Percentiles rank a stretch among this genome's conserved stretches.
phyloP scores from a whole-genome alignment of 2,113 vertebrate species.

The Phasianus colchicus region DNA sequence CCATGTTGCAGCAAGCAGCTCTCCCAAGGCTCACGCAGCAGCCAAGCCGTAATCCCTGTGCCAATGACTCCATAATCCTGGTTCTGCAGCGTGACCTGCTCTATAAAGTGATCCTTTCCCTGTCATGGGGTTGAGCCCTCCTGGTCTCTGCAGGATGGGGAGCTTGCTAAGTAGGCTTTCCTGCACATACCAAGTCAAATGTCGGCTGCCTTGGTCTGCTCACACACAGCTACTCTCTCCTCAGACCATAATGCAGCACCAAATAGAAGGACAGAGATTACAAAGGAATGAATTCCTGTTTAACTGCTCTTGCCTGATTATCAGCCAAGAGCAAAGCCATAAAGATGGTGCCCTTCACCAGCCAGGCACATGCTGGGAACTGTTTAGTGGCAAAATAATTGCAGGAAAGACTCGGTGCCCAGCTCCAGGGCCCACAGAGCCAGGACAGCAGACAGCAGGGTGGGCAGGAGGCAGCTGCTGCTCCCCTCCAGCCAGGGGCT shows the following conservation, averaged over 20 bases:
- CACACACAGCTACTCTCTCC: not conserved
- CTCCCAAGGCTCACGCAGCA: not conserved
- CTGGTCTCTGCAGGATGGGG: not conserved
- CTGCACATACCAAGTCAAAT: not conserved
- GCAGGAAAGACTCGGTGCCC: not conserved
- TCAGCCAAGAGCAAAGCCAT: constrained; percentile 50
- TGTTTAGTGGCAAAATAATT: not conserved
- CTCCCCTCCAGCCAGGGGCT: not conserved
- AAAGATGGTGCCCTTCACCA: not conserved
- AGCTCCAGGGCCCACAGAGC: not conserved
- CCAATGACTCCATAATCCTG: not conserved
- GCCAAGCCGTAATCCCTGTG: not conserved
- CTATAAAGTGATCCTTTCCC: not conserved
- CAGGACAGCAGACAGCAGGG: too few species aligned
- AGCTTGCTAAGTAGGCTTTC: not conserved
- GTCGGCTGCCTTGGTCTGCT: not conserved
- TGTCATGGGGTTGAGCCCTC: not conserved
- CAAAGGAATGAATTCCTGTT: constrained; percentile 68
- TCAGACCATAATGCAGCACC: not conserved
- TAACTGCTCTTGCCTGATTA: constrained; percentile 70
- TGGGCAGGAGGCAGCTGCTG: not conserved
- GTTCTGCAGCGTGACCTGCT: not conserved
- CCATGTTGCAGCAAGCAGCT: not conserved
- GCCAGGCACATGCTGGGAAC: not conserved
- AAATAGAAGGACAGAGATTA: not conserved